Conservation (phyloP, 1,140 invertebrate species). For the Drosophila neocordata region DNA sequence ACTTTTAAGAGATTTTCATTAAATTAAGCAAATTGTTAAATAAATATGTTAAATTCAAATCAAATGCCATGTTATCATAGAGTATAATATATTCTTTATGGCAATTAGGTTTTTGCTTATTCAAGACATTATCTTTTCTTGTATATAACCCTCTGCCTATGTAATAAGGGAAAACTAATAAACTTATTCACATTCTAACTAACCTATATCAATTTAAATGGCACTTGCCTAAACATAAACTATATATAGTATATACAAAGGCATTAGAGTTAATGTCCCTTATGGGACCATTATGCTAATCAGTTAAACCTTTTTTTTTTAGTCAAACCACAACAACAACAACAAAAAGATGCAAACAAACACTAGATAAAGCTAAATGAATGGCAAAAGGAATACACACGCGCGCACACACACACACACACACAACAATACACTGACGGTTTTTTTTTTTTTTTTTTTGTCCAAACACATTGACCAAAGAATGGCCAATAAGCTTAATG, state of each 20-base stretch:
- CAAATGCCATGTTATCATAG: too few relatives aligned
- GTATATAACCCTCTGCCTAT: too few relatives aligned
- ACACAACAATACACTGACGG: background rate
- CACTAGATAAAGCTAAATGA: background rate
- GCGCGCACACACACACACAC: background rate
- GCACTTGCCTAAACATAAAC: slow-evolving; percentile 52
- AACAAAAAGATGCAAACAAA: slow-evolving; percentile 39
- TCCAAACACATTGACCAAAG: background rate
- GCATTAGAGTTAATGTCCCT: slow-evolving; percentile 14
- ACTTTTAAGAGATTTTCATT: too few relatives aligned
- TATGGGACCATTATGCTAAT: slow-evolving; percentile 51
- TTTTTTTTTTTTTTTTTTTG: background rate
- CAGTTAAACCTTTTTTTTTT: slow-evolving; percentile 54
- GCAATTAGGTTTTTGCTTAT: too few relatives aligned
- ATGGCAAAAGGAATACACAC: background rate
- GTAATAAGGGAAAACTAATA: too few relatives aligned
- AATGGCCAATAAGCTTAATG: slow-evolving; percentile 1
- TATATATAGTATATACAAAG: slow-evolving; percentile 16
- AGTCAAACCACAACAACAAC: background rate
- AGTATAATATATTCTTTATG: too few relatives aligned
- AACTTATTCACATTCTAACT: background rate
- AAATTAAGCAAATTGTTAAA: too few relatives aligned
- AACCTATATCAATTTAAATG: slow-evolving; percentile 36
- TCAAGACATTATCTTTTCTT: too few relatives aligned
- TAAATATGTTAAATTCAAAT: too few relatives aligned